Evolutionary conservation across 2,113 vertebrate genomes (phyloP).

Genomic region (Gallinago media): DNA sequence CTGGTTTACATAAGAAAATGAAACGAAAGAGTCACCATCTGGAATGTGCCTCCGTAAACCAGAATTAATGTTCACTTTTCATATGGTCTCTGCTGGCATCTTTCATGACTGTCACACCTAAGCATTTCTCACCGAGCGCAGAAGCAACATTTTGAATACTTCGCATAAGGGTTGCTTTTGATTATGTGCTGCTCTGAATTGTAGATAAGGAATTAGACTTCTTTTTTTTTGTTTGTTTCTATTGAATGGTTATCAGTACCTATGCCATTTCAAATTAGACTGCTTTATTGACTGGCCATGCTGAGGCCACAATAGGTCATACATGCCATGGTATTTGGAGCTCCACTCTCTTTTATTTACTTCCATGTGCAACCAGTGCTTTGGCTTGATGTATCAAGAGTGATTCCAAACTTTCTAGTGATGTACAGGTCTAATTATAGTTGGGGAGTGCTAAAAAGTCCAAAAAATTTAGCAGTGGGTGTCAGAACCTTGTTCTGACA

Average conservation of each 20-base stretch:
- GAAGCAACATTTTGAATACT: neutral
- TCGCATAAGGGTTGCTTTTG: neutral
- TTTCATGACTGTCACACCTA: neutral
- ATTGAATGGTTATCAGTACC: neutral
- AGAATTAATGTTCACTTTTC: neutral
- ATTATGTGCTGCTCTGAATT: neutral
- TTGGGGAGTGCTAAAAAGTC: neutral
- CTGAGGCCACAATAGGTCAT: neutral
- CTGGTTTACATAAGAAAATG: neutral
- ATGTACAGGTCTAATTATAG: neutral
- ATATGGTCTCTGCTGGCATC: fast-evolving
- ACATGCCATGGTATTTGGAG: neutral
- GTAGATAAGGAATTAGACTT: neutral
- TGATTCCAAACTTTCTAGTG: neutral
- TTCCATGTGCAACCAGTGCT: neutral
- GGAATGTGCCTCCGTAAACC: neutral
- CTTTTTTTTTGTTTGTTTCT: neutral
- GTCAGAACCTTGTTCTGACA: neutral
- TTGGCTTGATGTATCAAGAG: neutral
- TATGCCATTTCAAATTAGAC: neutral
- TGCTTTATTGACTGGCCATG: neutral
- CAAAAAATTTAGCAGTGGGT: neutral
- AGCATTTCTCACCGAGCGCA: neutral
- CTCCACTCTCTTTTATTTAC: fast-evolving
- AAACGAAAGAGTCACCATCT: neutral